Evolutionary conservation across 2,797 vertebrate genomes (phyloP), one percentile per base, ranked within the genome.

Genomic region (Alosa sapidissima): DNA sequence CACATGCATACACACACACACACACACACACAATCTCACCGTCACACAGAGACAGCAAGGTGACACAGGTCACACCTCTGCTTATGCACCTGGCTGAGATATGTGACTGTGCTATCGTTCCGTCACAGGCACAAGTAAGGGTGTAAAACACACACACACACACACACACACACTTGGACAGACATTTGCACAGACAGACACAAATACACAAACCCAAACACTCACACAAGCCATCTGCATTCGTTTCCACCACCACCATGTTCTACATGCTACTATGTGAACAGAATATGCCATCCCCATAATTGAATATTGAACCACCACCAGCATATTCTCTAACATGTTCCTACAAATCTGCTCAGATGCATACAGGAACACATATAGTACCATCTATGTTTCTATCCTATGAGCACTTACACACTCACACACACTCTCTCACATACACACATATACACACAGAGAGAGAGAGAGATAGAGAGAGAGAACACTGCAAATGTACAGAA

Each of bases 41-140:
- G 41, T 78, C 72, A 78, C 19, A 78, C 28, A 36, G 36, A 78
- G 72, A 47, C 72, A 78, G 72, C 72, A 78, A 78, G 72, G 72
- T 78, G 36, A 78, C 41, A 78, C 72, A 21, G 72, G 72, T 78
- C 72, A 78, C 72, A 78, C 72, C 72, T 78, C 19, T 78, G 72
- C 72, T 78, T 78, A 78, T 78, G 3, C 72, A 62, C 58, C n/a
- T 62, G 58, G 58, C 58, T 24, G n/a, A 62, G 58, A 62, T 62
- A 62, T 62, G 58, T 62, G 58, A 62, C 58, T 24, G 58, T 62
- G 58, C n/a, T 62, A 24, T 62, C 58, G 58, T 62, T 62, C 21
- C n/a, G 72, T 78, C 72, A 78, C 72, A 45, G 41, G 72, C 36
- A 47, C 41, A 47, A 41, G 41, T 21, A 45, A 78, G 16, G 6